These are phyloP conservation scores for Oasisia sp. DNA, from an alignment of 2,888 invertebrate genomes.

Conservation along the genomic window DNA sequence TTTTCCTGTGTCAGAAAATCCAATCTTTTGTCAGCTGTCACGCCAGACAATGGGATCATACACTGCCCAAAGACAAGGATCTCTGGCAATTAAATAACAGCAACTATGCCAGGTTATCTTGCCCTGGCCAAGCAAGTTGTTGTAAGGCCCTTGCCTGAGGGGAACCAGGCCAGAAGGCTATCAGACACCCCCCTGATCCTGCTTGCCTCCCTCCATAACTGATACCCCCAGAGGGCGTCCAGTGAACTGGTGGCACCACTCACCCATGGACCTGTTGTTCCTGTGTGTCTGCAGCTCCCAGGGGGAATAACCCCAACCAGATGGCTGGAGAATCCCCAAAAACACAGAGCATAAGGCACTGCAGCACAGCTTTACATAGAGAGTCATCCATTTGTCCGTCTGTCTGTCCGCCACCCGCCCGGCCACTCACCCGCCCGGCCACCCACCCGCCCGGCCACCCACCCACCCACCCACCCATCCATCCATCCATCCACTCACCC, in stretches of 20 bases:
- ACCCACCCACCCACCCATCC: too few relatives aligned
- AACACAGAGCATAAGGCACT: too few relatives aligned
- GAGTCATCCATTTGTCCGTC: too few relatives aligned
- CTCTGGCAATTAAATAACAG: not conserved
- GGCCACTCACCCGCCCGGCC: too few relatives aligned
- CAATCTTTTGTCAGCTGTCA: not conserved
- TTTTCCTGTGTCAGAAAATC: not conserved
- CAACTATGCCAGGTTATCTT: not conserved
- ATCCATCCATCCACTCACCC: too few relatives aligned
- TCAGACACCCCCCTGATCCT: not conserved
- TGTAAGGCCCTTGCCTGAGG: not conserved
- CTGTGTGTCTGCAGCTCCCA: not conserved
- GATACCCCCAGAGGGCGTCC: not conserved
- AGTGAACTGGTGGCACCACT: not conserved
- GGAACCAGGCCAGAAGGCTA: not conserved
- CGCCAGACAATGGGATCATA: not conserved
- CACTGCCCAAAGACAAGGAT: not conserved
- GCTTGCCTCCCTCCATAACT: not conserved
- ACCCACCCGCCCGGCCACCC: too few relatives aligned
- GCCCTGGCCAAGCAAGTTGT: not conserved
- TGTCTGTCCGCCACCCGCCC: too few relatives aligned
- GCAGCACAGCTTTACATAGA: too few relatives aligned
- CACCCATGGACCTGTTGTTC: not conserved
- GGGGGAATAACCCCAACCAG: not conserved
- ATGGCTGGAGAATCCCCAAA: not conserved